Evolutionary conservation across 2,888 invertebrate genomes (phyloP), one percentile per base, ranked within the genome.

Genomic region (Phengaris arion): DNA sequence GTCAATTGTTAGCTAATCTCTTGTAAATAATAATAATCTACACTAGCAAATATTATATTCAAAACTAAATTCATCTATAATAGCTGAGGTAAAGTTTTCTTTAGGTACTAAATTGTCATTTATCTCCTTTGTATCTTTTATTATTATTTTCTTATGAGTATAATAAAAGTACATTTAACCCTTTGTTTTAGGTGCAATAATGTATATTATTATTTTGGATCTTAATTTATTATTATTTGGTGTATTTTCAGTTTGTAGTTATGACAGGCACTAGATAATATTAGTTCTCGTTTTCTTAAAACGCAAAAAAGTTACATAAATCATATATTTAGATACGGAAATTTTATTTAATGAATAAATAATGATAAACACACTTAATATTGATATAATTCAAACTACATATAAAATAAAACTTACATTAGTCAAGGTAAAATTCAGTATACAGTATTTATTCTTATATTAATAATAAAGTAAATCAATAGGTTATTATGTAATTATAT

Each of bases 21-120:
- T 12, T 64, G 64, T 64, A 64, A 64, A 64, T 64, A 59, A 59
- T 52, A 52, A 12, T 64, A 45, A 64, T 45, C 6, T 64, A 35
- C 35, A 12, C 35, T 64, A 64, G 64, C 22, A 64, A 64, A 64
- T 35, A 64, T 22, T 10, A 45, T 45, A 64, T 45, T 15, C 13
- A 45, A 35, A 64, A 64, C 5, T 64, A 12, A 64, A 64, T 64
- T 35, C 10, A 12, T 64, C 64, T 64, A 64, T 48, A 6, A 46
- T 46, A 7, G 8, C 1, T 64, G 64, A 35, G 64, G 64, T 64
- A 64, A 2, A 15, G 0, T 5, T 35, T 64, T 64, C 2, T 55
- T 64, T 35, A 64, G 5, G 64, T 59, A 45, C 64, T 64, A 12
- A 12, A 13, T 35, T 64, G 12, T 13, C 35, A 12, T 64, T 35